Evolutionary conservation across 2,113 vertebrate genomes (phyloP).

Genomic region (Paratilapia polleni): DNA sequence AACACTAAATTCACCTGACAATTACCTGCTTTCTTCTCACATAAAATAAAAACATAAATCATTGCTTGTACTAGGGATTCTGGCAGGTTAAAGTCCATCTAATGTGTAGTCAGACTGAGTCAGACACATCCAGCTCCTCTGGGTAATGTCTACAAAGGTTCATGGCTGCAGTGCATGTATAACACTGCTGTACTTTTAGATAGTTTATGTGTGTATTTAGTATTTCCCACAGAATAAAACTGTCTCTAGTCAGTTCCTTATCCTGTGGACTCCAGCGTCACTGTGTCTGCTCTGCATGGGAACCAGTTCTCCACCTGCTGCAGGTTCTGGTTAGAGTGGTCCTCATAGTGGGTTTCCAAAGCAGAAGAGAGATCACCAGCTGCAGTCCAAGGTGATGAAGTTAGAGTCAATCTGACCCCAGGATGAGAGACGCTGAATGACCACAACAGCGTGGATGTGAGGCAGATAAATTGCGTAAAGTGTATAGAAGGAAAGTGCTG

Average conservation of each 20-base stretch:
- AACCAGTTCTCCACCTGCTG: too few species aligned
- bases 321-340: too few species aligned
- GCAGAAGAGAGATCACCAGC: neutral
- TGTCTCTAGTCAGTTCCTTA: neutral
- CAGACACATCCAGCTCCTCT: neutral
- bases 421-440: neutral
- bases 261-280: neutral
- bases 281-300: too few species aligned
- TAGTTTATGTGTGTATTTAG: neutral
- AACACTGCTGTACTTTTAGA: neutral
- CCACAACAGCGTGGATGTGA: too few species aligned
- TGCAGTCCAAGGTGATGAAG: neutral
- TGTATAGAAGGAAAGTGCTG: too few species aligned
- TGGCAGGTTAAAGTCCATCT: neutral
- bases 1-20: fast-evolving
- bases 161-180: neutral
- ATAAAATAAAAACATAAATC: neutral
- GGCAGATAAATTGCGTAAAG: too few species aligned
- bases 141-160: neutral
- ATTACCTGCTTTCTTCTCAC: neutral
- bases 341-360: neutral
- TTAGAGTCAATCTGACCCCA: neutral
- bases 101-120: too few species aligned
- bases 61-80: neutral
- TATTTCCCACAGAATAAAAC: neutral